Conservation (phyloP, 2,113 vertebrate species). For the Melanerpes aurifrons region DNA sequence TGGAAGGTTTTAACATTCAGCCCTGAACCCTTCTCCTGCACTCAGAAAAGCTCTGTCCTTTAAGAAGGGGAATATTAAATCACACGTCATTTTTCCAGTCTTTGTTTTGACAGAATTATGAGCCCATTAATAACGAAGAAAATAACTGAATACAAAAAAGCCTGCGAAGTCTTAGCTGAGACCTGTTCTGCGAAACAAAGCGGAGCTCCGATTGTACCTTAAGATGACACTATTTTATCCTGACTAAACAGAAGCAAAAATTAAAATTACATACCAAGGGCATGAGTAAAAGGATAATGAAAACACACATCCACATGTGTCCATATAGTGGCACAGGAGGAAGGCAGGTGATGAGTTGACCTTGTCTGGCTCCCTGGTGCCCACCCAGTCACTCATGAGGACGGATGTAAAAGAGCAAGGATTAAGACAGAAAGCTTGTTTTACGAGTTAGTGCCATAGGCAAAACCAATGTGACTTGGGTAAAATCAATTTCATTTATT, state of each 20-base stretch:
- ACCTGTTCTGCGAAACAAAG: background rate
- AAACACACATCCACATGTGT: background rate
- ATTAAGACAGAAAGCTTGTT: background rate
- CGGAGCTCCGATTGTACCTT: background rate
- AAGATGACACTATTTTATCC: background rate
- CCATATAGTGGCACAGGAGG: background rate
- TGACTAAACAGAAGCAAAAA: background rate
- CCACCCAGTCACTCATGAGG: background rate
- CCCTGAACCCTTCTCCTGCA: background rate
- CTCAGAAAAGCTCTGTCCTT: constrained; percentile 6
- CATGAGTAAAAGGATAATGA: background rate
- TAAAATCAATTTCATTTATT: background rate
- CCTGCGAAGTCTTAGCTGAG: background rate
- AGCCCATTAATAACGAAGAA: constrained; percentile 3
- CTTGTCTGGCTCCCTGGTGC: background rate
- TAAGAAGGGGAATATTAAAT: constrained; percentile 37
- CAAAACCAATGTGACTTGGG: background rate
- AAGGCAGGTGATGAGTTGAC: background rate
- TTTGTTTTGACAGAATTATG: constrained; percentile 54
- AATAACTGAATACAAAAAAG: constrained; percentile 7
- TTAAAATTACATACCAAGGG: background rate
- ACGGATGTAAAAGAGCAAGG: background rate
- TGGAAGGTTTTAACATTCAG: background rate
- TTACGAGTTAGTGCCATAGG: background rate
- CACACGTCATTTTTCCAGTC: background rate